Conservation (phyloP, 2,888 invertebrate species). For the Fragum sueziense region DNA sequence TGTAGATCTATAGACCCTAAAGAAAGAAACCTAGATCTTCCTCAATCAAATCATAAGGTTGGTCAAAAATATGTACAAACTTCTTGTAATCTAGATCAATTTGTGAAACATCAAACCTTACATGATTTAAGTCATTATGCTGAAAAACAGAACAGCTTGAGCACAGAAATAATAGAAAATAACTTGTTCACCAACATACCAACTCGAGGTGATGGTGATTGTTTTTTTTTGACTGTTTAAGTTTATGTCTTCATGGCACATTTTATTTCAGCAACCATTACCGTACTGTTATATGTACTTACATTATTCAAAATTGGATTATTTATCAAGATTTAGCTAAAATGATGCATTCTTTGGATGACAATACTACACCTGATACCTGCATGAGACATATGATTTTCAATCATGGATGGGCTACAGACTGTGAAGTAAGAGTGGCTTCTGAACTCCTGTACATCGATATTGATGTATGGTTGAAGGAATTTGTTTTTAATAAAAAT, state of each 20-base stretch:
- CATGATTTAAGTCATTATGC: no score
- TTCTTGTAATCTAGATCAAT: no score
- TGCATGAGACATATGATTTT: constrained; percentile 14
- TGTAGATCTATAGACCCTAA: no score
- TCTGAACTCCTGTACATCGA: constrained; percentile 8
- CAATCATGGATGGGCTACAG: constrained; percentile 19
- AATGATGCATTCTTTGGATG: not conserved
- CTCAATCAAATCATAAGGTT: no score
- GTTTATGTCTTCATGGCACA: not conserved
- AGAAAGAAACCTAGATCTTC: no score
- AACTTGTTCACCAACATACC: not conserved
- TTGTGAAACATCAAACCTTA: no score
- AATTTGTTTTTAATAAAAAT: not conserved
- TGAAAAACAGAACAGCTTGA: no score
- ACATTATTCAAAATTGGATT: constrained; percentile 23
- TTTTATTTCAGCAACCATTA: not conserved
- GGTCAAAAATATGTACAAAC: no score
- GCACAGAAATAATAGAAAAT: not conserved
- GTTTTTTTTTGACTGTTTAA: constrained; percentile 29
- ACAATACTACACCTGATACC: not conserved
- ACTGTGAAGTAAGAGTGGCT: constrained; percentile 24
- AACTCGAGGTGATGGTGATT: constrained; percentile 20
- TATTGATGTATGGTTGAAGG: constrained; percentile 21
- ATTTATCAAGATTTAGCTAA: not conserved
- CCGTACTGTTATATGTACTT: constrained; percentile 15